Evolutionary conservation across 2,113 vertebrate genomes (phyloP), one percentile per base, ranked within the genome.

Genomic region (Chaenocephalus aceratus): DNA sequence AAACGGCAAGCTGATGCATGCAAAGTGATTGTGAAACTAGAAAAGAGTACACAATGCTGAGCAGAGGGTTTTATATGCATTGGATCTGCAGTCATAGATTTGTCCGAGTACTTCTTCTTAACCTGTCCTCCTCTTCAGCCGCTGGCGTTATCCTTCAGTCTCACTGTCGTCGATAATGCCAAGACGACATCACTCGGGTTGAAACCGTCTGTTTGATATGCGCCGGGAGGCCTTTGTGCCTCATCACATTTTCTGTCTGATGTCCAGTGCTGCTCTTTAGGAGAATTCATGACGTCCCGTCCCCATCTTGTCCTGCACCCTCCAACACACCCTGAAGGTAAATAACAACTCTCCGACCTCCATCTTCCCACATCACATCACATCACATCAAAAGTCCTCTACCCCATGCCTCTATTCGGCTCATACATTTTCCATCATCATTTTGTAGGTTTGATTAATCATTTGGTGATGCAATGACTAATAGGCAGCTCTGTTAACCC

Each of bases 171-270:
- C 69, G 34, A 88, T 91, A 90, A 89, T 80, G 86, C 68, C 82
- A 78, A 77, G 87, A 75, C 79, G 75, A 77, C 76, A 87, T 86
- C 79, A 77, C 60, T 91, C 86, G 75, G 68, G 72, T 83, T 82
- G 71, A 77, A 90, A 89, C 84, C 84, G 75, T 90, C 87, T 90
- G 85, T 76, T 91, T 92, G 85, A 87, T 90, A 92, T 91, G 83
- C 88, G n/a, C 71, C 34, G 58, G 71, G 82, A 84, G 72, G 83
- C 85, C 79, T 92, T 86, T 84, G 86, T 66, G 82, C 78, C 91
- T 89, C 85, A 90, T 91, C 85, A 82, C 82, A 90, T 90, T 93
- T 91, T 83, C 91, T 75, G 86, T 83, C 80, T 83, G 79, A 91
- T 83, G 89, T 92, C 86, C 90, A 82, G 67, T 78, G 79, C 62